Base-by-base conservation (phyloP, 2,888 invertebrate genomes). In the Pimpla rufipes region DNA sequence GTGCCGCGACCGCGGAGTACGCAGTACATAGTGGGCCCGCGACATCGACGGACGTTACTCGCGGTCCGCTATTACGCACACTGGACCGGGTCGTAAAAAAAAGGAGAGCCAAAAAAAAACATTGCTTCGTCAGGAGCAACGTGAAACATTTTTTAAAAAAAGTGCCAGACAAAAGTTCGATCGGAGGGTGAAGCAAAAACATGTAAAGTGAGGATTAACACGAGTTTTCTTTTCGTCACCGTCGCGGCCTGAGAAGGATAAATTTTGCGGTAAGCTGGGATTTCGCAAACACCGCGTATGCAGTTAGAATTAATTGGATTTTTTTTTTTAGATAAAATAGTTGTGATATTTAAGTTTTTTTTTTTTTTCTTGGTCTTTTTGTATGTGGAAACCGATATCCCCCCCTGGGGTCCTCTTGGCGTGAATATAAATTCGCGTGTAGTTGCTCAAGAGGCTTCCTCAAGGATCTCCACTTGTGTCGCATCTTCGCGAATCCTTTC, bases 21-120 rank as follows among this genome's bases (percentile, higher is more conserved):
- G 84, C 85, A 85, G 85, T 85, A 85, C 84, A 84, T 85, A 85
- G 82, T 82, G 84, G 84, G 85, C 84, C 84, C 84, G 84, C 84
- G 85, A 82, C 84, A 85, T 82, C 84, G 84, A 82, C 84, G 84
- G 84, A 84, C 84, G 74, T 81, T 78, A 84, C 74, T 62, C 81
- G 78, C 81, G 81, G 78, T 81, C 84, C 66, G 81, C 50, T 78
- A 84, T 81, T 78, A 70, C 68, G 59, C 66, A 73, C 45, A 73
- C 45, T 67, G n/a, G 13, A 76, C 50, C 74, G 67, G 55, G 40
- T 35, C 64, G 50, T 59, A 73, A 77, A 67, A 52, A 11, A 67
- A 47, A 2, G 47, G 2, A 75, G 70, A 18, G n/a, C 62, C 59
- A 68, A 55, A n/a, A 29, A 52, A 37, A 66, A 52, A 13, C 18